phyloP scores from a whole-genome alignment of 1,140 invertebrate genomes.

The Andrena cerasifolii region DNA sequence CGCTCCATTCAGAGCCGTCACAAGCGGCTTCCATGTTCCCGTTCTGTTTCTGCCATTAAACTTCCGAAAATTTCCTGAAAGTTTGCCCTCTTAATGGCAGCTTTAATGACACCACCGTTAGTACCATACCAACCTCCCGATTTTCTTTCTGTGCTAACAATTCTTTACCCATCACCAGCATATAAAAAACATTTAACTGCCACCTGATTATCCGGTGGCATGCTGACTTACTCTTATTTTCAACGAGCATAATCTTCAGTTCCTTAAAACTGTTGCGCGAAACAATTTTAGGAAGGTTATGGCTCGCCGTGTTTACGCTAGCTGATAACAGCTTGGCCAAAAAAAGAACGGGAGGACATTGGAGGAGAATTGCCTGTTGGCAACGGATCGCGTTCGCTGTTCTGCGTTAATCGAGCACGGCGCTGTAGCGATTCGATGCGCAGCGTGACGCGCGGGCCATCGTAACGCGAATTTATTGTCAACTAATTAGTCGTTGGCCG shows the following conservation, averaged over 20 bases:
- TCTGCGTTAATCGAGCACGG: conserved; percentile 34
- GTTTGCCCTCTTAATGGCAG: conserved; percentile 46
- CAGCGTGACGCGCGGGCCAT: conserved; percentile 7
- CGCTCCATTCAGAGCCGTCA: conserved; percentile 44
- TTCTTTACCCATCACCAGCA: too few species aligned
- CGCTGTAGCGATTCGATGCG: conserved; percentile 20
- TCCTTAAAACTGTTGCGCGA: too few species aligned
- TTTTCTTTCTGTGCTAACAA: too few species aligned
- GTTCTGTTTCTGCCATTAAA: conserved; percentile 45
- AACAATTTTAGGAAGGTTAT: too few species aligned
- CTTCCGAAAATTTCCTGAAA: conserved; percentile 40
- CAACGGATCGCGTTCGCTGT: neutral
- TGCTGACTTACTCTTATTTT: too few species aligned
- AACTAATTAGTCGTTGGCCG: conserved; percentile 53
- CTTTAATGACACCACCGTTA: conserved; percentile 27
- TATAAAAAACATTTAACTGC: too few species aligned
- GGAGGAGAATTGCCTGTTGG: too few species aligned
- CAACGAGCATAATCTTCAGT: too few species aligned
- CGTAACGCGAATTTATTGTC: conserved; percentile 61
- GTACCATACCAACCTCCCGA: neutral
- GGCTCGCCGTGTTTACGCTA: conserved; percentile 23
- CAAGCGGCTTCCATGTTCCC: conserved; percentile 44
- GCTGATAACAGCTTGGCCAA: neutral
- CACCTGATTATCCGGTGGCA: too few species aligned
- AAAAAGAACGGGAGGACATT: too few species aligned